A percentile compares a stretch with the other conserved stretches of the same genome.
Evolutionary conservation across 1,140 invertebrate species (phyloP).

Genomic region (Lasaia peninsularis): DNA sequence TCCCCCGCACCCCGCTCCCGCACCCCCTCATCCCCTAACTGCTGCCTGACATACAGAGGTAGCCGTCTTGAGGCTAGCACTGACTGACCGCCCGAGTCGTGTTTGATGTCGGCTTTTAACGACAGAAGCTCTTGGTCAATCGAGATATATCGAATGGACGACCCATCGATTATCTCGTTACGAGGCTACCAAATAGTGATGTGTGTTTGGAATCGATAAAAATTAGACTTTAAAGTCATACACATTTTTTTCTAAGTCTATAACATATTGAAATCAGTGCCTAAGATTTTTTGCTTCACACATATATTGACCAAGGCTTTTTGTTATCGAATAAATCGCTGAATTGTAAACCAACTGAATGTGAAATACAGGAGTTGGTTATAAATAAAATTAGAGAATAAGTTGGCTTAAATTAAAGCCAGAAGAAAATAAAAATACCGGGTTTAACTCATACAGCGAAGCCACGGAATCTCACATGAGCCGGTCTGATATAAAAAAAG

Average conservation of each 20-base stretch:
- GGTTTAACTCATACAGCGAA: neutral
- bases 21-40: slow-evolving; percentile 52
- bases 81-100: slow-evolving; percentile 71
- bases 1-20: slow-evolving; percentile 52
- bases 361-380: neutral
- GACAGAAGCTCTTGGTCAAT: slow-evolving; percentile 58
- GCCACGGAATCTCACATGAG: neutral
- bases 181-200: neutral
- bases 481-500: too few relatives aligned
- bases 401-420: neutral
- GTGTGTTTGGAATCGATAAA: slow-evolving; percentile 3
- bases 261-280: neutral
- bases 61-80: slow-evolving; percentile 70
- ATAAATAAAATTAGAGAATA: neutral
- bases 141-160: slow-evolving; percentile 39
- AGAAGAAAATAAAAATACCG: neutral
- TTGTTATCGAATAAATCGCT: neutral
- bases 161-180: slow-evolving; percentile 17
- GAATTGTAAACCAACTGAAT: neutral
- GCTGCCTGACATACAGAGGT: slow-evolving; percentile 75
- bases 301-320: slow-evolving; percentile 25
- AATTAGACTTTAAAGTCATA: neutral
- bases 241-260: neutral
- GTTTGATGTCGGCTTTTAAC: slow-evolving; percentile 64
- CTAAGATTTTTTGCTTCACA: neutral